Conservation (phyloP, 2,113 vertebrate species). For the Xerus inauris region DNA sequence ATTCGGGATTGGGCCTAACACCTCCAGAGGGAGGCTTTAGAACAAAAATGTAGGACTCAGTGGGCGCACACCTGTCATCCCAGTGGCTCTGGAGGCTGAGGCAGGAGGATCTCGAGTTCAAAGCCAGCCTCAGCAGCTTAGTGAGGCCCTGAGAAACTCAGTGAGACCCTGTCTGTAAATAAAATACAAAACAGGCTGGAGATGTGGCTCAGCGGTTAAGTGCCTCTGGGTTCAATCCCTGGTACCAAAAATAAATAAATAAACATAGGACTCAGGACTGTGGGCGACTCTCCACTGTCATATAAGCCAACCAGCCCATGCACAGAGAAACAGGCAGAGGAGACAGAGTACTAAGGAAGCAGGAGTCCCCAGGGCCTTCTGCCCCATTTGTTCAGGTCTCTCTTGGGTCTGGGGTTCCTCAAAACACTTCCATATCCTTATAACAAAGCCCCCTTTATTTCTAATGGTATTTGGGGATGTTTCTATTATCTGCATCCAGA, state of each 20-base stretch:
- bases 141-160: no score
- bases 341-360: background rate
- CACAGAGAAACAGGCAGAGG: background rate
- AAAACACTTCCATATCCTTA: background rate
- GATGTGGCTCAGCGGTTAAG: no score
- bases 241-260: no score
- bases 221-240: no score
- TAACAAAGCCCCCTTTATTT: background rate
- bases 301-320: rapidly evolving
- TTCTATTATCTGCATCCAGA: background rate
- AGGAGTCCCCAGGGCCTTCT: background rate
- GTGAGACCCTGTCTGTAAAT: no score
- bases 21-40: background rate
- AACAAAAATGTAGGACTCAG: background rate
- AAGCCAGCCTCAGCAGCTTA: no score
- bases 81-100: no score
- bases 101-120: no score
- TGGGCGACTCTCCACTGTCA: background rate
- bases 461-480: background rate
- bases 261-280: background rate
- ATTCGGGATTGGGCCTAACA: background rate
- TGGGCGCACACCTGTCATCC: no score
- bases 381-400: background rate
- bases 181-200: no score
- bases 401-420: background rate